A percentile compares a stretch with the other conserved stretches of the same genome.
Evolutionary conservation across 2,797 vertebrate genomes (phyloP).

Genomic region (Momotus momota): DNA sequence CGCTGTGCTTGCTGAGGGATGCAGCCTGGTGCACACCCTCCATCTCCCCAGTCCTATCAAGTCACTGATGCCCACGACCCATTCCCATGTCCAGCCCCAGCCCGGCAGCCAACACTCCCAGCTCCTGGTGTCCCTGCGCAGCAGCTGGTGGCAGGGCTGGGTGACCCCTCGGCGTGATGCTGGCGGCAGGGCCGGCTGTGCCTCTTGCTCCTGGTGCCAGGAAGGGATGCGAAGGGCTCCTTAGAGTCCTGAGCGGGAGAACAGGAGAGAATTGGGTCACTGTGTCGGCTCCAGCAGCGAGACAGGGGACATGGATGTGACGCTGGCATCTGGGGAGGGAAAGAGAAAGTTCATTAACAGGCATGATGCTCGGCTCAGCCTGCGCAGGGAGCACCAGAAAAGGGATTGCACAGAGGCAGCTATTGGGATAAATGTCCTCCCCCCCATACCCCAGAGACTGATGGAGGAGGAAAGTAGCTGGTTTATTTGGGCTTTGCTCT

Average conservation of each 20-base stretch:
- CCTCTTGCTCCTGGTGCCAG: background rate
- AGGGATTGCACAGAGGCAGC: background rate
- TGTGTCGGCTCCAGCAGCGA: background rate
- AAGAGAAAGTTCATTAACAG: background rate
- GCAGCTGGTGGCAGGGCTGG: background rate
- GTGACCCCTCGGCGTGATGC: background rate
- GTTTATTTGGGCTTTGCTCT: background rate
- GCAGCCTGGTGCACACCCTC: background rate
- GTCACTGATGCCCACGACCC: background rate
- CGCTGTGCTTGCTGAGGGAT: fast-evolving
- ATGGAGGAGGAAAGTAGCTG: background rate
- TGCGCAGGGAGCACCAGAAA: background rate
- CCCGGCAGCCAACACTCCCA: fast-evolving
- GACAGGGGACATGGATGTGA: background rate
- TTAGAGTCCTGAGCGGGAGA: background rate
- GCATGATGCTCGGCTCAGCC: background rate
- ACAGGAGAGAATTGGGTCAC: background rate
- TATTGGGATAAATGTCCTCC: background rate
- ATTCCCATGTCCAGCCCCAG: background rate
- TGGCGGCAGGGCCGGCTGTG: fast-evolving
- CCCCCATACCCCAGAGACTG: background rate
- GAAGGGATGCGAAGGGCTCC: background rate
- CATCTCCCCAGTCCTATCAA: background rate
- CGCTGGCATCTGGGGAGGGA: constrained; percentile 37
- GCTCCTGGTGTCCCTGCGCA: fast-evolving